Percentiles rank a stretch among this genome's conserved stretches.
Conservation (phyloP, 2,797 vertebrate genomes). For the Rhinella marina region DNA sequence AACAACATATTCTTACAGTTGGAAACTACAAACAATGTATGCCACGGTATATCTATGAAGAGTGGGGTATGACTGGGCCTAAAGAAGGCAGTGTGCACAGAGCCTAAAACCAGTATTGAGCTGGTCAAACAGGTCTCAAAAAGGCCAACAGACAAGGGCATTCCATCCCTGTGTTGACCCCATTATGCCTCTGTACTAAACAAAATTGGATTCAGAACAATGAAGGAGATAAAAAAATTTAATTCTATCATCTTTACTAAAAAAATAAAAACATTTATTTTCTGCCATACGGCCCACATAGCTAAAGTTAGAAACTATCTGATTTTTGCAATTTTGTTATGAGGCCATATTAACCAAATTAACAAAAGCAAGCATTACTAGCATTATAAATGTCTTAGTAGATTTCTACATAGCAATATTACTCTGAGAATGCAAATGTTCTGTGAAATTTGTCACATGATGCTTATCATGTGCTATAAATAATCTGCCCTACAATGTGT, state of each 20-base stretch:
- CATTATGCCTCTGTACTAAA: too few species aligned
- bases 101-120: too few species aligned
- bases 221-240: too few species aligned
- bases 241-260: neutral
- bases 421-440: slow-evolving; percentile 53
- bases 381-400: neutral
- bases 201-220: too few species aligned
- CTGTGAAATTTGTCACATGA: slow-evolving; percentile 55
- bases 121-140: too few species aligned
- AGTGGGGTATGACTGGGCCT: too few species aligned
- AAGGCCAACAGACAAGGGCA: too few species aligned
- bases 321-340: neutral
- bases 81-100: too few species aligned
- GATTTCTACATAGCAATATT: slow-evolving; percentile 26
- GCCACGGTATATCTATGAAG: too few species aligned
- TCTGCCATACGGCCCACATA: neutral
- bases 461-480: slow-evolving; percentile 59
- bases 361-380: neutral
- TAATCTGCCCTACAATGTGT: slow-evolving; percentile 48
- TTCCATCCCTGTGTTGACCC: too few species aligned
- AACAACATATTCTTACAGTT: too few species aligned
- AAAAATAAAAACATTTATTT: neutral
- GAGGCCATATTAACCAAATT: neutral
- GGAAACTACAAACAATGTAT: too few species aligned
- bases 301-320: neutral